These are phyloP conservation scores for Microcebus ravelobensis DNA, from an alignment of 2,113 vertebrate genomes.

Conservation along the genomic window DNA sequence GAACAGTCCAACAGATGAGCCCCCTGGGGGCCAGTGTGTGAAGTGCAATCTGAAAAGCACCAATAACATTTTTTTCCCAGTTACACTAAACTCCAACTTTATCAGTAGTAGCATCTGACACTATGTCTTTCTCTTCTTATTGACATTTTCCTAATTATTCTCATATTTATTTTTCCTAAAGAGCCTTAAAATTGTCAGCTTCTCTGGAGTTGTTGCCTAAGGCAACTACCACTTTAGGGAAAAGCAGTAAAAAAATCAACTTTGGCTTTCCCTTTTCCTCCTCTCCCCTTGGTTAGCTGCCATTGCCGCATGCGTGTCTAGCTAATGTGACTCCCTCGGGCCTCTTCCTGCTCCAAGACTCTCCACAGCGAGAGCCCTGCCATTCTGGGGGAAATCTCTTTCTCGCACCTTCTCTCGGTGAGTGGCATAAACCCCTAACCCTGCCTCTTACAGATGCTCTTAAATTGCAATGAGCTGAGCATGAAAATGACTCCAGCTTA, in stretches of 20 bases:
- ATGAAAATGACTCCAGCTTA: background rate
- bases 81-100: background rate
- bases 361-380: too few species aligned
- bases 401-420: background rate
- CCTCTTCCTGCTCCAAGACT: background rate
- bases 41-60: background rate
- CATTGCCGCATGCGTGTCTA: background rate
- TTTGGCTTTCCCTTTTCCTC: background rate
- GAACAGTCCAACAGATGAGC: background rate
- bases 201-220: background rate
- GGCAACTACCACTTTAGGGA: background rate
- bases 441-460: background rate
- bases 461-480: background rate
- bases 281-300: too few species aligned
- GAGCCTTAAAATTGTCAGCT: background rate
- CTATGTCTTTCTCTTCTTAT: background rate
- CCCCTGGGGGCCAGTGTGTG: background rate
- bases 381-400: background rate
- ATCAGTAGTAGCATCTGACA: background rate
- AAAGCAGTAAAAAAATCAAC: background rate
- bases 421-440: background rate
- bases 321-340: fast-evolving
- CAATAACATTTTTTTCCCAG: background rate
- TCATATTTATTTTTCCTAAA: background rate
- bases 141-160: background rate